Percentiles rank a stretch among this genome's conserved stretches.
These are phyloP conservation scores for Melanotaenia parkinsoni DNA, from an alignment of 2,797 vertebrate species.

Conservation along the genomic window DNA sequence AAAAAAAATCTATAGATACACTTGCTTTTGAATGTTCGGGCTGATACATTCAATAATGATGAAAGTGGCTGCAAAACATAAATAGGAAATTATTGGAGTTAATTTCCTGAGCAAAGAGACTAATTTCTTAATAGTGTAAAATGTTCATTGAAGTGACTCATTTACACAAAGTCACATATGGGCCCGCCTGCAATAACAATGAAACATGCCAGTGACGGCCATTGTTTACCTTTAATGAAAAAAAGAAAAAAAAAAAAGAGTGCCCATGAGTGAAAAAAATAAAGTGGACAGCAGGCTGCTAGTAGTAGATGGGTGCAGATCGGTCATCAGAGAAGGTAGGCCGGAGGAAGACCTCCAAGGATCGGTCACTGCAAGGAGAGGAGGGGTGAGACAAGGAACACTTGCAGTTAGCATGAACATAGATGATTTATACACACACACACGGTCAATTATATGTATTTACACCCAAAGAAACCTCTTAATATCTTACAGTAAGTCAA, in stretches of 20 bases:
- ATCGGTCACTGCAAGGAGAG: conserved; percentile 90
- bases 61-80: conserved; percentile 40
- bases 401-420: conserved; percentile 65
- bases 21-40: conserved; percentile 40
- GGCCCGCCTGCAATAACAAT: conserved; percentile 30
- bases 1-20: conserved; percentile 43
- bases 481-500: conserved; percentile 33
- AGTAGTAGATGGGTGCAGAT: conserved; percentile 92
- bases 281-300: conserved; percentile 63
- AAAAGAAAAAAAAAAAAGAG: conserved; percentile 18
- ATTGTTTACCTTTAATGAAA: conserved; percentile 23
- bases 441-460: conserved; percentile 15
- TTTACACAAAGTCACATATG: conserved; percentile 9
- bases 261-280: conserved; percentile 48
- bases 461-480: conserved; percentile 44
- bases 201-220: conserved; percentile 29
- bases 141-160: conserved; percentile 14
- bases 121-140: conserved; percentile 40
- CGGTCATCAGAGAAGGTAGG: conserved; percentile 91
- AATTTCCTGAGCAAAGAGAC: conserved; percentile 44
- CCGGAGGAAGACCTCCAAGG: conserved; percentile 92
- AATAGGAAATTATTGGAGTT: conserved; percentile 33
- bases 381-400: conserved; percentile 74
- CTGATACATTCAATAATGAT: conserved; percentile 30
- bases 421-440: conserved; percentile 15